These are phyloP conservation scores for Eupithecia dodoneata DNA, from an alignment of 2,888 invertebrate species.

Conservation along the genomic window DNA sequence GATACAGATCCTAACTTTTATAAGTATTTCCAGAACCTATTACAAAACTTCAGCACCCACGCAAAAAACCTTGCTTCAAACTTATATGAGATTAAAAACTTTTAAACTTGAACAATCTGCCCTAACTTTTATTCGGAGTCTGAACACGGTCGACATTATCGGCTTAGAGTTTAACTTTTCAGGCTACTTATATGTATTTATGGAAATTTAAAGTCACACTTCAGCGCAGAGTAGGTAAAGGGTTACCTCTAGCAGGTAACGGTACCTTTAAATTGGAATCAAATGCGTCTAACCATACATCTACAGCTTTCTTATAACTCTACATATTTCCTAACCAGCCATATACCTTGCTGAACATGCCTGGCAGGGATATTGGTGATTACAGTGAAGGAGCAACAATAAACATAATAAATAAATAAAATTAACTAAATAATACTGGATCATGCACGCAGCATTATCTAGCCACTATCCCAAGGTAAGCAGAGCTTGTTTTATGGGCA, in stretches of 20 bases:
- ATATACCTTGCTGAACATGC: too few relatives aligned
- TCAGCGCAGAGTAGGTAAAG: not conserved
- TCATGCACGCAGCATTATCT: too few relatives aligned
- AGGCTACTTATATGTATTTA: not conserved
- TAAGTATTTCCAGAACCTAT: conserved; percentile 11
- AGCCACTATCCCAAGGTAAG: too few relatives aligned
- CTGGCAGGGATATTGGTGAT: too few relatives aligned
- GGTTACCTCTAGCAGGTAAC: too few relatives aligned
- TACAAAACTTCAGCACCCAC: conserved; percentile 6
- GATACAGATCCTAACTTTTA: conserved; percentile 10
- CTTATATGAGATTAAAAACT: conserved; percentile 30
- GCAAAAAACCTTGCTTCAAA: conserved; percentile 20
- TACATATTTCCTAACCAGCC: too few relatives aligned
- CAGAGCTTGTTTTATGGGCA: too few relatives aligned
- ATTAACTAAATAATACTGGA: too few relatives aligned
- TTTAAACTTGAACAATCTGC: conserved; percentile 15
- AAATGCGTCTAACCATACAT: not conserved
- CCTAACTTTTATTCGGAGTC: conserved; percentile 18
- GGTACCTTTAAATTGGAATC: not conserved
- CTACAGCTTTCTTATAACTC: too few relatives aligned
- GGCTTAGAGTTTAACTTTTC: not conserved
- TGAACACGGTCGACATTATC: conserved; percentile 23
- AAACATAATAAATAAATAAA: too few relatives aligned
- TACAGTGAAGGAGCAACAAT: too few relatives aligned
- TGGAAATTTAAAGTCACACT: not conserved